phyloP scores from a whole-genome alignment of 2,113 vertebrate genomes.

The Urocynchramus pylzowi region DNA sequence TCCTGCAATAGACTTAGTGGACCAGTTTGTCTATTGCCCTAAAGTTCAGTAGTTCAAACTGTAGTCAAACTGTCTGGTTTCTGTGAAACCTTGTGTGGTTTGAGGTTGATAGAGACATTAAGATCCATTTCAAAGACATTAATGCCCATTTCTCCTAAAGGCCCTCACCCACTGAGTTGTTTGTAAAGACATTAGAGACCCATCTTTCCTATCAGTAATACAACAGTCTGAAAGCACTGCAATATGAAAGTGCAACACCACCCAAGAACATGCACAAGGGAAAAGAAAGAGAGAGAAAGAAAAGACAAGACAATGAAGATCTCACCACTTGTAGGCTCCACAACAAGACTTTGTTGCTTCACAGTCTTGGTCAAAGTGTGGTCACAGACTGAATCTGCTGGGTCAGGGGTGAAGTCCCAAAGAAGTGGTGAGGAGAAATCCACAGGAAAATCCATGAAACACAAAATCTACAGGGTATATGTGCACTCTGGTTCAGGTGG shows the following conservation, averaged over 20 bases:
- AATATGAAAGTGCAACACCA: neutral
- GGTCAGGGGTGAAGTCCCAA: fast-evolving
- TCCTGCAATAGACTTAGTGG: neutral
- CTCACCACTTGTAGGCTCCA: neutral
- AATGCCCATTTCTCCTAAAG: neutral
- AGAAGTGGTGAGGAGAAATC: neutral
- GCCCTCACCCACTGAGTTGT: neutral
- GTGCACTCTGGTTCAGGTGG: neutral
- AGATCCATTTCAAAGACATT: neutral
- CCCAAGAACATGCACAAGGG: neutral
- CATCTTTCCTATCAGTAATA: neutral
- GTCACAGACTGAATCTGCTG: fast-evolving
- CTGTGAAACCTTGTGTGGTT: neutral
- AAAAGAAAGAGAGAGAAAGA: neutral
- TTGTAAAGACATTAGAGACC: neutral
- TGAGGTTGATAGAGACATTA: neutral
- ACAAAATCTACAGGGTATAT: no score
- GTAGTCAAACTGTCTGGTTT: neutral
- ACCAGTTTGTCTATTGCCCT: neutral
- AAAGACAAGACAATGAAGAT: neutral
- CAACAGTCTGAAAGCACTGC: neutral
- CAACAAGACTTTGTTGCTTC: neutral
- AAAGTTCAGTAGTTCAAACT: neutral
- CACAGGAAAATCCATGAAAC: neutral
- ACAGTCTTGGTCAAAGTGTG: neutral